Percentiles rank a stretch among this genome's conserved stretches.
Evolutionary conservation across 2,888 invertebrate genomes (phyloP).

Genomic region (Cantharis lateralis): DNA sequence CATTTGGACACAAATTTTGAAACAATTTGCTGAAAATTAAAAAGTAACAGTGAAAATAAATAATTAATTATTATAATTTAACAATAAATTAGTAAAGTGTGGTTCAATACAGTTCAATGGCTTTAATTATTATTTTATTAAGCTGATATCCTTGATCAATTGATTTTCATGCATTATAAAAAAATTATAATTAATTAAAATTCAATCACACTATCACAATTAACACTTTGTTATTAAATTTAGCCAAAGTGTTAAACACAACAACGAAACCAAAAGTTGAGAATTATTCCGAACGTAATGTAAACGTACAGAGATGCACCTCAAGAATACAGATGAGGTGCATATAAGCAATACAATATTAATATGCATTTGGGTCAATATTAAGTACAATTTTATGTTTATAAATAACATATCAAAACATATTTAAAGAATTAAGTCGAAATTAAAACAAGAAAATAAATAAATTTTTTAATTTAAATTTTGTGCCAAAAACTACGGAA

Average conservation of each 20-base stretch:
- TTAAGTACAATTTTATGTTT: neutral
- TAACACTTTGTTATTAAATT: neutral
- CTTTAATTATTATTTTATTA: constrained; percentile 16
- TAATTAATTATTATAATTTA: constrained; percentile 4
- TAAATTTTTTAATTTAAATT: neutral
- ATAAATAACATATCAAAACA: neutral
- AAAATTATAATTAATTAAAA: neutral
- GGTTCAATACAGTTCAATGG: constrained; percentile 17
- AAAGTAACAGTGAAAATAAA: neutral
- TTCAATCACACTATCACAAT: neutral
- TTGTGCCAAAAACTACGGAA: neutral
- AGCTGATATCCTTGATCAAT: constrained; percentile 17
- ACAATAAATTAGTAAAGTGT: constrained; percentile 10
- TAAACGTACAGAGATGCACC: neutral
- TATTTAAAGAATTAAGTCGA: neutral
- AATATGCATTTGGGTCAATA: neutral
- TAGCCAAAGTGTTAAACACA: neutral
- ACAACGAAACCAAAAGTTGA: neutral
- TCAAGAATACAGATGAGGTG: neutral
- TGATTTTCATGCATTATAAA: neutral
- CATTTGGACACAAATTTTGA: neutral
- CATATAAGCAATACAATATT: neutral
- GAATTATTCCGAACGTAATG: neutral
- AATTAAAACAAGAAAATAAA: neutral
- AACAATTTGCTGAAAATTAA: neutral